Conservation (phyloP, 1,140 invertebrate genomes). For the Drosophila malerkotliana region DNA sequence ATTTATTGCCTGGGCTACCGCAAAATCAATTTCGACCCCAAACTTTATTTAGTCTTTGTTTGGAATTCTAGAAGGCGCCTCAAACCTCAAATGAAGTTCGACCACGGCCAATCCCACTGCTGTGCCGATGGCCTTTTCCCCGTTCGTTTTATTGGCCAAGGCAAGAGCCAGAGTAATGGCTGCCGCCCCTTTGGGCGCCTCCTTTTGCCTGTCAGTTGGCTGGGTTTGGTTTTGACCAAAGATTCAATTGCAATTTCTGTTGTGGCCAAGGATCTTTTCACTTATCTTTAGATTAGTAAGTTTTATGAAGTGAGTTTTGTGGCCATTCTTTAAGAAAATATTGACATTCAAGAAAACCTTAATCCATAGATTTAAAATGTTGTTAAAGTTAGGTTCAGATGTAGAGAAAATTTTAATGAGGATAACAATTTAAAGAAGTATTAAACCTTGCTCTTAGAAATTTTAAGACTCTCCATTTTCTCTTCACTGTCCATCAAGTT, state of each 20-base stretch:
- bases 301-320: too few species aligned
- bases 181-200: constrained; percentile 7
- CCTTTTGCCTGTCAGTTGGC: background rate
- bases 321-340: too few species aligned
- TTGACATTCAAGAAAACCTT: too few species aligned
- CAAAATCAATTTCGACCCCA: constrained; percentile 73
- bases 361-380: too few species aligned
- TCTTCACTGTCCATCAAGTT: constrained; percentile 39
- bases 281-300: constrained; percentile 3
- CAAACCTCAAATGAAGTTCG: constrained; percentile 22
- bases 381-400: too few species aligned
- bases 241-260: background rate
- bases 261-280: constrained; percentile 8
- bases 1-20: constrained; percentile 68
- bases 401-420: too few species aligned
- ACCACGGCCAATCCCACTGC: constrained; percentile 44
- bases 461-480: constrained; percentile 11
- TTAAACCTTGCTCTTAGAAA: background rate
- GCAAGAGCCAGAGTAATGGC: constrained; percentile 59
- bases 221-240: background rate
- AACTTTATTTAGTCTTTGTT: constrained; percentile 50
- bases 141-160: constrained; percentile 70
- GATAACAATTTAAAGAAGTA: background rate
- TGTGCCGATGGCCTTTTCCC: constrained; percentile 61
- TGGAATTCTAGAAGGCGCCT: constrained; percentile 29